These are phyloP conservation scores for Athetis lepigone DNA, from an alignment of 2,888 invertebrate species.

Conservation along the genomic window DNA sequence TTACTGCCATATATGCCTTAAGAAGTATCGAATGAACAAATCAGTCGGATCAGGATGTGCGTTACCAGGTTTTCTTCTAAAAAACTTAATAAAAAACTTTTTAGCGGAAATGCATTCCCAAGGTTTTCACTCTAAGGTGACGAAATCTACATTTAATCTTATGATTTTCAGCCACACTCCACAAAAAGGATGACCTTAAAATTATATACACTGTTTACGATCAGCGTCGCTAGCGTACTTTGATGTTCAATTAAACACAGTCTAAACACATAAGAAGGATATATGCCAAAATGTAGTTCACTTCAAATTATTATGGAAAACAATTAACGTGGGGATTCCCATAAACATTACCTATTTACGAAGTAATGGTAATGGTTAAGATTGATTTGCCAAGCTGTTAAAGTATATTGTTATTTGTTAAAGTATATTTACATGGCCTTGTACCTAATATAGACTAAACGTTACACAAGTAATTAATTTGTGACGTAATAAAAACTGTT, in stretches of 20 bases:
- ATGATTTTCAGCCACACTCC: not conserved
- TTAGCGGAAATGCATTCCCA: no score
- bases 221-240: not conserved
- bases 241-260: not conserved
- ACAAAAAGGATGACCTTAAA: not conserved
- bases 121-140: no score
- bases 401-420: conserved; percentile 13
- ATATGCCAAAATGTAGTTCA: not conserved
- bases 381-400: conserved; percentile 33
- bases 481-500: not conserved
- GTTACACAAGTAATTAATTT: not conserved
- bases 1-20: no score
- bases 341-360: conserved; percentile 7
- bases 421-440: conserved; percentile 7
- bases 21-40: no score
- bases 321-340: conserved; percentile 10
- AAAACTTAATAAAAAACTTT: no score
- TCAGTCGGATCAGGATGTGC: no score
- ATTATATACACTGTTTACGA: not conserved
- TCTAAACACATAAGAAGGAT: not conserved
- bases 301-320: conserved; percentile 1
- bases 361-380: not conserved
- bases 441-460: not conserved
- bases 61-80: no score
- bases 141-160: not conserved